Conservation (phyloP, 1,140 invertebrate genomes). For the Papilio polyxenes region DNA sequence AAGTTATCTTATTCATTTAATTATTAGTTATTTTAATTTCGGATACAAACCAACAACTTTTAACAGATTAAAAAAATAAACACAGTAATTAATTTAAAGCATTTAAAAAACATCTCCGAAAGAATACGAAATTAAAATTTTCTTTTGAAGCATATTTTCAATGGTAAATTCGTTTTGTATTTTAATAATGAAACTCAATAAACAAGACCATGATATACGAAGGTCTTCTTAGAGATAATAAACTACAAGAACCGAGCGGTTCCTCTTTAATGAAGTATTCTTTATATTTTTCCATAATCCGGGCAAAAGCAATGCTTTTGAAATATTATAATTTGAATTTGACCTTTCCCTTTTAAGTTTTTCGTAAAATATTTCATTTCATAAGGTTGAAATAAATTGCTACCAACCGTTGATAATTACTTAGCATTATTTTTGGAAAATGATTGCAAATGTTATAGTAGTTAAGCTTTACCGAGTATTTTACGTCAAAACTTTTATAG, state of each 20-base stretch:
- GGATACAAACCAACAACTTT: background rate
- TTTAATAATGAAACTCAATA: constrained; percentile 34
- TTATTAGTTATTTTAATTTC: background rate
- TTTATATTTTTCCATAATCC: constrained; percentile 39
- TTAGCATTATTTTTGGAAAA: background rate
- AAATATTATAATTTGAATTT: constrained; percentile 37
- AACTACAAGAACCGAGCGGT: constrained; percentile 3
- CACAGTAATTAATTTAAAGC: background rate
- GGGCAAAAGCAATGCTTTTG: constrained; percentile 32
- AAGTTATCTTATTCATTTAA: background rate
- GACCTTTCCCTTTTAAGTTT: constrained; percentile 28
- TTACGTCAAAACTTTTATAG: background rate
- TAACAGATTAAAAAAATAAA: too few species aligned
- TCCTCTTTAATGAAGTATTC: constrained; percentile 37
- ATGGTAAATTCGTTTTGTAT: constrained; percentile 17
- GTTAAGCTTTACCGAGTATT: background rate
- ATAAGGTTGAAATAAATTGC: constrained; percentile 12
- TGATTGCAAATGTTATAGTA: background rate
- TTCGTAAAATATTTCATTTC: constrained; percentile 19
- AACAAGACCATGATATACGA: constrained; percentile 12
- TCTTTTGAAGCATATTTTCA: background rate
- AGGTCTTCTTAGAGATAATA: constrained; percentile 28
- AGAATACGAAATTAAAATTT: background rate
- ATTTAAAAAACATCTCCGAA: too few species aligned
- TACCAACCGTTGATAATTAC: background rate